Evolutionary conservation across 2,888 invertebrate genomes (phyloP).

Genomic region (Marasmarcha lunaedactyla): DNA sequence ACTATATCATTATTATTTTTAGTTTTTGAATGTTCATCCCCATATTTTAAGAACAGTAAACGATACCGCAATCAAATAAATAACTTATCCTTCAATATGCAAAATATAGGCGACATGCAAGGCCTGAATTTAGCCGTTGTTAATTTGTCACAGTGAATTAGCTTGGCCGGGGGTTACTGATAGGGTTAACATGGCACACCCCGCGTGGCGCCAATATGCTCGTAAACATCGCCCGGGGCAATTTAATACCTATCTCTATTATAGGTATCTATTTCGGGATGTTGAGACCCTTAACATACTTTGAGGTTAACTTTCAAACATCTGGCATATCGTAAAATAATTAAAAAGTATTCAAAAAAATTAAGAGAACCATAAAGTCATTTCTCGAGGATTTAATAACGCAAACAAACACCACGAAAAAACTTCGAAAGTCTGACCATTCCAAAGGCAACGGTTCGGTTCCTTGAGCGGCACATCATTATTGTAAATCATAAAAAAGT

Average conservation of each 20-base stretch:
- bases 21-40: no score
- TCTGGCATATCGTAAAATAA: not conserved
- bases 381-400: constrained; percentile 19
- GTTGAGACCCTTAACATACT: constrained; percentile 12
- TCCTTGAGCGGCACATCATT: constrained; percentile 20
- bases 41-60: no score
- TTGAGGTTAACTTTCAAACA: constrained; percentile 5
- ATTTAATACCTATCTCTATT: constrained; percentile 58
- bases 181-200: constrained; percentile 66
- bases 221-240: constrained; percentile 53
- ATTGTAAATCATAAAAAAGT: constrained; percentile 36
- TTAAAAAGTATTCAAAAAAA: constrained; percentile 4
- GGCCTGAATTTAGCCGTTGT: constrained; percentile 60
- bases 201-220: constrained; percentile 61
- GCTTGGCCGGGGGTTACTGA: constrained; percentile 61
- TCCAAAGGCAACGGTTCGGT: constrained; percentile 21
- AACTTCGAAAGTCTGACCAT: constrained; percentile 27
- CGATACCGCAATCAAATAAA: no score
- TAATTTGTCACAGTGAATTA: constrained; percentile 71
- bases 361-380: constrained; percentile 11
- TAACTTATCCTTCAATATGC: no score
- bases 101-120: constrained; percentile 9
- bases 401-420: constrained; percentile 30
- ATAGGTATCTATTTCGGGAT: constrained; percentile 44
- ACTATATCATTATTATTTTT: no score